Evolutionary conservation across 2,888 invertebrate species (phyloP).

Genomic region (Cheilosia variabilis): DNA sequence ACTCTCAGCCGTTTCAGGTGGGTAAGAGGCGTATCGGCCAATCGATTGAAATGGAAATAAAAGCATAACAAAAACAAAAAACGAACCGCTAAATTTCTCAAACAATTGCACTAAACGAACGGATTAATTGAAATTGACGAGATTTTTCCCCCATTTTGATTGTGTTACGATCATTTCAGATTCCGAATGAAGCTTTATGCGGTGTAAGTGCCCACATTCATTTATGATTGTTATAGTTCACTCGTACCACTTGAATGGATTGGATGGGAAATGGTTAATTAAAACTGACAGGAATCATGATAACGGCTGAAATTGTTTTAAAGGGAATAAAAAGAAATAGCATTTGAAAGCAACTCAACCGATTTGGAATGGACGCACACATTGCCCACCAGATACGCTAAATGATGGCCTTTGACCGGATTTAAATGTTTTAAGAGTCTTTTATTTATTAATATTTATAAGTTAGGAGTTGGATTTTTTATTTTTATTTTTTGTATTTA

Average conservation of each 20-base stretch:
- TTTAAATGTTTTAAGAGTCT: not conserved
- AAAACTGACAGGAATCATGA: not conserved
- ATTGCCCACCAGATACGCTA: not conserved
- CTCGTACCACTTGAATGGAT: no score
- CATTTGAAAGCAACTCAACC: not conserved
- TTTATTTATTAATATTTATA: constrained; percentile 7
- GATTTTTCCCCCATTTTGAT: constrained; percentile 35
- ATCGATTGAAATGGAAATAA: constrained; percentile 27
- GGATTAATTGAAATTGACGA: constrained; percentile 61
- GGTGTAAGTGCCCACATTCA: constrained; percentile 17
- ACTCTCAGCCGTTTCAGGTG: not conserved
- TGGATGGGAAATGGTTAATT: not conserved
- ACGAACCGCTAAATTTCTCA: constrained; percentile 14
- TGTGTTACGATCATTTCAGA: constrained; percentile 37
- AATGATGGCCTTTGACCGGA: not conserved
- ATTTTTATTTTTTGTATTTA: not conserved
- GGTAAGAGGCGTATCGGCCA: no score
- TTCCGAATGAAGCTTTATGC: constrained; percentile 13
- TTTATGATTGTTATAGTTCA: not conserved
- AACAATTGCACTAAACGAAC: constrained; percentile 59
- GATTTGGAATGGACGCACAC: not conserved
- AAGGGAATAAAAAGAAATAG: not conserved
- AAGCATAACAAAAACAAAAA: not conserved
- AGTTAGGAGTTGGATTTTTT: not conserved
- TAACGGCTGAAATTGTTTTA: not conserved